phyloP scores from a whole-genome alignment of 30 jellyfish, hydroid and myxozoan genomes.

The Turritopsis dohrnii region DNA sequence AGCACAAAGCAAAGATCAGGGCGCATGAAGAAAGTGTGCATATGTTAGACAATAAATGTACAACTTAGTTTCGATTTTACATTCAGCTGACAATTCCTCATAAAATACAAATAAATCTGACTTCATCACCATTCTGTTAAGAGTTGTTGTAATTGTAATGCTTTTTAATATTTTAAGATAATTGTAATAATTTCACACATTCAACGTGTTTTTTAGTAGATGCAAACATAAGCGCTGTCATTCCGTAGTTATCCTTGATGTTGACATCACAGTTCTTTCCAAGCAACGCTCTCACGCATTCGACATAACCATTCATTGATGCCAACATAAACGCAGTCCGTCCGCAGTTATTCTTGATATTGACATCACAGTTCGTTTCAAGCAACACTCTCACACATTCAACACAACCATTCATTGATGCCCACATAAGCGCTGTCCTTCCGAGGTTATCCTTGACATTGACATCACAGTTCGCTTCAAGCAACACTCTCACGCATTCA shows the following conservation, averaged over 20 bases:
- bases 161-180: no score
- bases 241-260: not conserved
- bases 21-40: no score
- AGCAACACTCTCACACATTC: not conserved
- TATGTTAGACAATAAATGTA: no score
- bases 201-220: not conserved
- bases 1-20: no score
- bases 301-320: not conserved
- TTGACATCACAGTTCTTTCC: not conserved
- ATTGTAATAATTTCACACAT: not conserved
- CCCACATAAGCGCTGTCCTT: not conserved
- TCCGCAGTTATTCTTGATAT: not conserved
- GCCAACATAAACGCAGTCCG: not conserved
- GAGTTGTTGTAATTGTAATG: no score
- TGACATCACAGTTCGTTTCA: not conserved
- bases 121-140: no score
- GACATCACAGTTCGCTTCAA: not conserved
- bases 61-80: no score
- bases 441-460: not conserved
- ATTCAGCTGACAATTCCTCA: no score
- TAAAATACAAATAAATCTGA: no score
- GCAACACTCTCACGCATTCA: not conserved
- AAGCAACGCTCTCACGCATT: not conserved
- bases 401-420: not conserved
- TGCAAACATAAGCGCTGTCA: not conserved